These are phyloP conservation scores for Tetrax tetrax DNA, from an alignment of 2,113 vertebrate species.

Conservation along the genomic window DNA sequence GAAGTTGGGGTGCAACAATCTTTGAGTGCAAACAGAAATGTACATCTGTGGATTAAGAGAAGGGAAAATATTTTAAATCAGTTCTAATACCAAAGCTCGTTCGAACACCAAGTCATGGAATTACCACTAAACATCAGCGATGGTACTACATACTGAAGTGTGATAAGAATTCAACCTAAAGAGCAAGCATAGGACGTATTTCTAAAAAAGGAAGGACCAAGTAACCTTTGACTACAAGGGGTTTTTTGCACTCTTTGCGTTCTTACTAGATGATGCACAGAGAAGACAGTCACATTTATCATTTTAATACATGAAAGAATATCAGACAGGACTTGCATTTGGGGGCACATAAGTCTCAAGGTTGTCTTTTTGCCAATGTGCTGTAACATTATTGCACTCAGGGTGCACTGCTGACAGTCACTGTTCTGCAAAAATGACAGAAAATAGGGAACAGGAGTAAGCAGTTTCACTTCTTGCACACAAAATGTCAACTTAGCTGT, in stretches of 20 bases:
- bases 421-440: constrained; percentile 10
- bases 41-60: background rate
- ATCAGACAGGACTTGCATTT: constrained; percentile 20
- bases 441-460: constrained; percentile 42
- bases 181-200: background rate
- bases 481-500: constrained; percentile 18
- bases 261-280: constrained; percentile 26
- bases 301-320: constrained; percentile 51
- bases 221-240: background rate
- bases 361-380: constrained; percentile 39
- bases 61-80: background rate
- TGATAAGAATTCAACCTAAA: background rate
- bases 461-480: constrained; percentile 50
- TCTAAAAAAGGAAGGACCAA: background rate
- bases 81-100: background rate
- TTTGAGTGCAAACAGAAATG: background rate
- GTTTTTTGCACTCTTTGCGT: constrained; percentile 24
- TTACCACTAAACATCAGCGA: background rate
- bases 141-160: background rate
- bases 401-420: background rate
- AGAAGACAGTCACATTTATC: constrained; percentile 34
- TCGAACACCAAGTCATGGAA: background rate
- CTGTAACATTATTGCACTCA: background rate
- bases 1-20: background rate
- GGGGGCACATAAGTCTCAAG: constrained; percentile 13